Base-by-base conservation (phyloP, 2,888 invertebrate species). In the Drosophila colorata region DNA sequence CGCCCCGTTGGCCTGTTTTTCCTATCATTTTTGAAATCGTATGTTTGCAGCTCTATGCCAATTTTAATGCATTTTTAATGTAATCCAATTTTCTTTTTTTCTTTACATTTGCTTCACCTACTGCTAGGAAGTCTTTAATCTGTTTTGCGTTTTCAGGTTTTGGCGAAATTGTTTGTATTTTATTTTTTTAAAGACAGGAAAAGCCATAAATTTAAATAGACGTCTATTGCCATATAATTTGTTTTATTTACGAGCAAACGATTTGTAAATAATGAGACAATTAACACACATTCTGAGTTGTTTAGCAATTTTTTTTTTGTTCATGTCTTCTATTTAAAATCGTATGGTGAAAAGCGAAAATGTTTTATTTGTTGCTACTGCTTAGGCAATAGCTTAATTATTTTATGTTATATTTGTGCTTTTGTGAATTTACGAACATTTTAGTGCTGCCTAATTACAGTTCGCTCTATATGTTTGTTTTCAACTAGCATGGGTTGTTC, bases 401-500 rank as follows among this genome's bases (percentile, higher is more conserved):
- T 69, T 70, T 69, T 59, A 69, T 67, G 76, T 74, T 73, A 58
- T 55, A 66, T 76, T 80, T 83, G 61, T 64, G 68, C 70, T 68
- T 78, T 80, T 65, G 88, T 84, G 84, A 76, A 69, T 78, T 80
- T 87, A 69, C 81, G 44, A 81, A 73, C 77, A 69, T 68, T 81
- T 74, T 66, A 74, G 73, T 68, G 69, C 73, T 85, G 73, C 68
- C 77, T 81, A 85, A 87, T 86, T 85, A 81, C 82, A 69, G 68
- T 64, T 25, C 71, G 73, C 79, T 81, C 85, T 71, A 79, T 72
- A 74, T 78, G n/a, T 41, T 52, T 49, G 3, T 16, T 20, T 37
- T 38, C 13, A 58, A 18, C 13, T 7, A n/a, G 20, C 63, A 55
- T 38, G 74, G 72, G 70, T 5, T 5, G 55, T 0, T 23, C n/a